Base-by-base conservation (phyloP, 2,797 vertebrate species). In the Capromys pilorides region DNA sequence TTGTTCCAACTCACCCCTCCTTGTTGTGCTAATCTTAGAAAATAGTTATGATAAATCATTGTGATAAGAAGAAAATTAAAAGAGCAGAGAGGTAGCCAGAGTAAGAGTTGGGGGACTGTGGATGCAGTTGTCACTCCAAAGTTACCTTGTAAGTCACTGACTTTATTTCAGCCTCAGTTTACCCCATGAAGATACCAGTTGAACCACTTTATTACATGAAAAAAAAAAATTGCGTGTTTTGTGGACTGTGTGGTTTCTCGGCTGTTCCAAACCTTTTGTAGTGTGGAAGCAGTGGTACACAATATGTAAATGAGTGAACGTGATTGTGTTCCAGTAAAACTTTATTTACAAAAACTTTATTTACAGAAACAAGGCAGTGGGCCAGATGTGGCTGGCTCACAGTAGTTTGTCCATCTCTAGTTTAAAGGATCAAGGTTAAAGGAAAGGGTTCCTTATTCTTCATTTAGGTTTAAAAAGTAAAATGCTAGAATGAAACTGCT, bases 41-140 rank as follows among this genome's bases (percentile, higher is more conserved):
- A 93, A 83, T 73, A 64, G 22, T 92, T 86, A 16, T 92, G 82
- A 83, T 93, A 94, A 88, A 89, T 90, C 81, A 89, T 31, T 24
- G 26, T 59, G 57, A 78, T 94, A 36, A 67, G 69, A 90, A 80
- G 78, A 54, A 90, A 71, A 41, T 26, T 61, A 24, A 64, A 61
- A 87, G 31, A 41, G 49, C 26, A 51, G 80, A 26, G 45, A 61
- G 6, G 80, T 41, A 62, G 16, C 7, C 73, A 24, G 59, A 67
- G 12, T 79, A 39, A 57, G 61, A 84, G 88, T 41, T 45, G 57
- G 28, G 21, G 4, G 8, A 6, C 45, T 51, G 3, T 36, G 24
- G 59, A 22, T 39, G n/a, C 4, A 4, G 1, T 49, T 36, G 41
- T 95, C 13, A 26, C 26, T 81, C n/a, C 22, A 6, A 22, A 83